These are phyloP conservation scores for Acropternis orthonyx DNA, from an alignment of 2,797 vertebrate genomes.

Conservation along the genomic window DNA sequence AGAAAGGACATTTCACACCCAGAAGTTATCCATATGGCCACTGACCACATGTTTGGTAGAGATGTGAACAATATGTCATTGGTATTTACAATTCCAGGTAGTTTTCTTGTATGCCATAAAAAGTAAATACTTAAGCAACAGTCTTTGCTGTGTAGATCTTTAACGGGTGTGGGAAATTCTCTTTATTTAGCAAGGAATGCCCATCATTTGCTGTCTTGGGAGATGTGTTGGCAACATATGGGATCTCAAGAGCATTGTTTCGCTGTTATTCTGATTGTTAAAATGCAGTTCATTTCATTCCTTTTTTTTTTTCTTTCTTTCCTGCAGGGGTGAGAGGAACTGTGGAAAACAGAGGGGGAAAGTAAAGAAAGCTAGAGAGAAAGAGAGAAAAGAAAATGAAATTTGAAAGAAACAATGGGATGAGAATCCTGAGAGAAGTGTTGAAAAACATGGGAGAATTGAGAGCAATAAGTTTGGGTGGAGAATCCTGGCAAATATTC, in stretches of 20 bases:
- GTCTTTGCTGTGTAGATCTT: conserved; percentile 65
- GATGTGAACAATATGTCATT: conserved; percentile 70
- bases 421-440: neutral
- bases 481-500: conserved; percentile 26
- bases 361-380: conserved; percentile 11
- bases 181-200: conserved; percentile 71
- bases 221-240: conserved; percentile 69
- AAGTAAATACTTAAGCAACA: conserved; percentile 65
- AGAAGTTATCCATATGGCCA: conserved; percentile 69
- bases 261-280: conserved; percentile 58
- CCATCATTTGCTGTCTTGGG: conserved; percentile 69
- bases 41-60: conserved; percentile 68
- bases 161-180: conserved; percentile 70
- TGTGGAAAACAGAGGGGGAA: conserved; percentile 28
- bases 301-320: neutral
- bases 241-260: conserved; percentile 69
- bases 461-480: neutral
- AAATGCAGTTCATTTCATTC: conserved; percentile 56
- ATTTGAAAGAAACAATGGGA: conserved; percentile 37
- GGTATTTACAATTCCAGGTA: conserved; percentile 72
- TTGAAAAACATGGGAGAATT: conserved; percentile 12
- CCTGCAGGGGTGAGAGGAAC: conserved; percentile 27
- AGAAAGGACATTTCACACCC: conserved; percentile 66
- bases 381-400: conserved; percentile 30
- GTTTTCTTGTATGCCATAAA: conserved; percentile 70